Percentiles rank a stretch among this genome's conserved stretches.
phyloP scores from a whole-genome alignment of 2,888 invertebrate species.

The Drosophila subsilvestris region DNA sequence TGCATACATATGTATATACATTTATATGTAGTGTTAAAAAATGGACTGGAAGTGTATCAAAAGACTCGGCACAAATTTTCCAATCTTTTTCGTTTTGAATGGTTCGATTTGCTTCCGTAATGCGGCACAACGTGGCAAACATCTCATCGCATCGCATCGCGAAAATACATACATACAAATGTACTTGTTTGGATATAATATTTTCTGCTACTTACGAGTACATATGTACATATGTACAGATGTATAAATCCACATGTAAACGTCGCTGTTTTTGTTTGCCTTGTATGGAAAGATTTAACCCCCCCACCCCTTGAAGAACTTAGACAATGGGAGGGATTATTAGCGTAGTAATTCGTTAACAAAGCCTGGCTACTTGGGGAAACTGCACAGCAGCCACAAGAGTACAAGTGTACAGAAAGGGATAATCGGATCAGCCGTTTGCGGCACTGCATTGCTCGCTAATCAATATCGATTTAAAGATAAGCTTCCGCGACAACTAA shows the following conservation, averaged over 20 bases:
- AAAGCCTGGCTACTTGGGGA: slow-evolving; percentile 23
- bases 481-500: slow-evolving; percentile 9
- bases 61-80: no score
- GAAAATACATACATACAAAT: no score
- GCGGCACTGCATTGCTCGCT: slow-evolving; percentile 10
- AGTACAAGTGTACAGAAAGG: slow-evolving; percentile 17
- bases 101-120: no score
- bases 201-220: neutral
- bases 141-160: no score
- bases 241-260: neutral
- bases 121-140: no score
- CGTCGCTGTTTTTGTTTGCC: slow-evolving; percentile 21
- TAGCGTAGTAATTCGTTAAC: slow-evolving; percentile 40
- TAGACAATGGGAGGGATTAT: slow-evolving; percentile 35
- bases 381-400: neutral
- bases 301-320: slow-evolving; percentile 11
- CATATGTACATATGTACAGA: no score
- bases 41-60: neutral
- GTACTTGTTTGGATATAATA: no score
- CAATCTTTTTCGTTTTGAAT: no score
- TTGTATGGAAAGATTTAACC: slow-evolving; percentile 34
- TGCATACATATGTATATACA: slow-evolving; percentile 1
- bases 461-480: slow-evolving; percentile 40
- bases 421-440: slow-evolving; percentile 34
- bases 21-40: no score